Conservation (phyloP, 1,140 invertebrate species). For the Drosophila bifasciata region DNA sequence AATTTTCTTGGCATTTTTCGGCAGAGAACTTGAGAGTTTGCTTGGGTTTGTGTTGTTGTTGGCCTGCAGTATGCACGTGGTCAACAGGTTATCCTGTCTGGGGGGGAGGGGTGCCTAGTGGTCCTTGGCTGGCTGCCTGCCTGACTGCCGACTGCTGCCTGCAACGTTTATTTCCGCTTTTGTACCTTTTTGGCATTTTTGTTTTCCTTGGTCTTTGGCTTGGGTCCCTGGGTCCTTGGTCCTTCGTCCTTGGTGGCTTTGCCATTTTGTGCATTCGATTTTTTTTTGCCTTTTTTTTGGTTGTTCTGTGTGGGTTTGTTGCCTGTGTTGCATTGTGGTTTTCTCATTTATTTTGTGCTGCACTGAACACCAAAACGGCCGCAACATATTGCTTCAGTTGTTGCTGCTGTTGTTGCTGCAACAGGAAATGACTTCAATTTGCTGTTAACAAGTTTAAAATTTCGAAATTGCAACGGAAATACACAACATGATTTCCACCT, state of each 20-base stretch:
- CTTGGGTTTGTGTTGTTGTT: constrained; percentile 21
- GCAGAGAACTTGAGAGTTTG: constrained; percentile 64
- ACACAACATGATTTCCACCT: constrained; percentile 76
- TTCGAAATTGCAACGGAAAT: constrained; percentile 81
- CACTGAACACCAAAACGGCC: constrained; percentile 38
- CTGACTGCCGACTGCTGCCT: constrained; percentile 45
- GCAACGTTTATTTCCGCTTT: constrained; percentile 80
- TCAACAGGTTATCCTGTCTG: constrained; percentile 79
- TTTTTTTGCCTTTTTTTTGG: constrained; percentile 20
- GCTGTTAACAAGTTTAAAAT: constrained; percentile 82
- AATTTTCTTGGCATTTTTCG: constrained; percentile 82
- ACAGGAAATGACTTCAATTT: constrained; percentile 81
- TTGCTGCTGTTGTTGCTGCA: constrained; percentile 23
- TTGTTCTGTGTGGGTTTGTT: constrained; percentile 29
- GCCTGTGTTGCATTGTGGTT: constrained; percentile 70
- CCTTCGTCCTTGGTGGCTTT: constrained; percentile 29
- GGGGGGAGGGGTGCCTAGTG: constrained; percentile 15
- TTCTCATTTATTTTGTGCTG: constrained; percentile 75
- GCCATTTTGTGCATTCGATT: constrained; percentile 48
- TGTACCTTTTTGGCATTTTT: constrained; percentile 81
- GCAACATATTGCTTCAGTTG: constrained; percentile 57
- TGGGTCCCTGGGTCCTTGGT: constrained; percentile 22
- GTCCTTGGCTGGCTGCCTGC: constrained; percentile 34
- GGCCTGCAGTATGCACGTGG: constrained; percentile 79
- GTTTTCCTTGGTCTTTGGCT: constrained; percentile 48